A percentile compares a stretch with the other conserved stretches of the same genome.
Conservation (phyloP, 2,888 invertebrate genomes). For the Prosopocoilus inquinatus region DNA sequence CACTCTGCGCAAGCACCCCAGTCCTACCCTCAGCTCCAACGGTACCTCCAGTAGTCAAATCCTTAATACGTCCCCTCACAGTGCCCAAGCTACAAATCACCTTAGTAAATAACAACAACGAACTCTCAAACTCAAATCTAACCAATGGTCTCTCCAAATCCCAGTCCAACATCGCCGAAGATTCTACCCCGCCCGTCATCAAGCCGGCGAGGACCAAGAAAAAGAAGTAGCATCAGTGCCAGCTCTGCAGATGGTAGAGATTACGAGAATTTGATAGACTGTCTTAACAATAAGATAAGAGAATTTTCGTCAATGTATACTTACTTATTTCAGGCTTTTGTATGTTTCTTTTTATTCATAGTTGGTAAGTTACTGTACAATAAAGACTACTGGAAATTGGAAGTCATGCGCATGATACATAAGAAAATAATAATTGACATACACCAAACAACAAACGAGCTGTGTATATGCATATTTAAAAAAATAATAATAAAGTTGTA, state of each 20-base stretch:
- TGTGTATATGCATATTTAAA: too few species aligned
- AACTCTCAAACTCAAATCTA: slow-evolving; percentile 23
- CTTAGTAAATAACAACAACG: slow-evolving; percentile 44
- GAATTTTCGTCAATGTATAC: neutral
- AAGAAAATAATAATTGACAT: too few species aligned
- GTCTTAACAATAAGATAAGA: slow-evolving; percentile 16
- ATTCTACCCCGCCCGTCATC: slow-evolving; percentile 39
- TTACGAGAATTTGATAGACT: slow-evolving; percentile 14
- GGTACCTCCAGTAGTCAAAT: slow-evolving; percentile 58
- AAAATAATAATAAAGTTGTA: too few species aligned
- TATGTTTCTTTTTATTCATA: neutral
- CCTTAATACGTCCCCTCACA: slow-evolving; percentile 57
- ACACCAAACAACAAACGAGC: too few species aligned
- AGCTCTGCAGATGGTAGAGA: slow-evolving; percentile 37
- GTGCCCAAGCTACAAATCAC: slow-evolving; percentile 57
- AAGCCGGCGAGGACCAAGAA: slow-evolving; percentile 52
- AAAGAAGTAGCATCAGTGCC: slow-evolving; percentile 49
- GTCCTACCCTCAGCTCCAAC: slow-evolving; percentile 56
- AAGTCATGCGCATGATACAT: too few species aligned
- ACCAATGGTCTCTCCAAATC: slow-evolving; percentile 26
- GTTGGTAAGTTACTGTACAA: too few species aligned
- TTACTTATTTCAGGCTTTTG: slow-evolving; percentile 1
- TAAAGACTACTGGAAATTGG: too few species aligned
- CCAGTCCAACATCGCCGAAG: slow-evolving; percentile 21
- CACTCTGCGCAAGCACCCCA: slow-evolving; percentile 60